Conservation (phyloP, 2,888 invertebrate genomes). For the Polietes domitor region DNA sequence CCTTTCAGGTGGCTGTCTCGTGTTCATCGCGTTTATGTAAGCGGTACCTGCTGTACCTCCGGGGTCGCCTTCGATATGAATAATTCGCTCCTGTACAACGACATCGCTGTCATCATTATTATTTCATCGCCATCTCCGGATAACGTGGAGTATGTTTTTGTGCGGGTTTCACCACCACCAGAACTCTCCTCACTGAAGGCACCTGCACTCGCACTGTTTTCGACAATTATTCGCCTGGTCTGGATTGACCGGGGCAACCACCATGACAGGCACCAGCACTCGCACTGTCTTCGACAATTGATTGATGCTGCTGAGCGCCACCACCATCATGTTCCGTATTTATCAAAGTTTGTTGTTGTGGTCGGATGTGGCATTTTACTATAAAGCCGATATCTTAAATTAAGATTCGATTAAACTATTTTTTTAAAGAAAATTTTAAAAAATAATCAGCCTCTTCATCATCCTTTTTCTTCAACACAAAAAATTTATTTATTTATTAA, state of each 20-base stretch:
- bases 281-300: not conserved
- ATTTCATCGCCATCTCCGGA: slow-evolving; percentile 49
- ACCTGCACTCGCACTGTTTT: slow-evolving; percentile 44
- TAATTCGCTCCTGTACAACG: slow-evolving; percentile 54
- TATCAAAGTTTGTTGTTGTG: slow-evolving; percentile 60
- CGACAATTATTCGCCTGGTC: slow-evolving; percentile 58
- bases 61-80: slow-evolving; percentile 61
- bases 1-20: slow-evolving; percentile 56
- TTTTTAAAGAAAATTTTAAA: slow-evolving; percentile 52
- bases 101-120: slow-evolving; percentile 52
- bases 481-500: too few relatives aligned
- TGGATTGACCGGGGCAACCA: slow-evolving; percentile 41
- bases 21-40: slow-evolving; percentile 56
- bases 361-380: slow-evolving; percentile 60
- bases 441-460: slow-evolving; percentile 59
- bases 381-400: not conserved
- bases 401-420: too few relatives aligned
- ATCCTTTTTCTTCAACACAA: too few relatives aligned
- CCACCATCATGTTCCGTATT: slow-evolving; percentile 63
- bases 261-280: not conserved
- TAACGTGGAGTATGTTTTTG: slow-evolving; percentile 49
- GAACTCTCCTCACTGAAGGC: slow-evolving; percentile 54
- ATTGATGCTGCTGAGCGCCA: slow-evolving; percentile 39
- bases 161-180: slow-evolving; percentile 39
- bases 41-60: slow-evolving; percentile 51